These are phyloP conservation scores for Rambutsinella grinnellia DNA, from an alignment of 2,888 invertebrate genomes.

Conservation along the genomic window DNA sequence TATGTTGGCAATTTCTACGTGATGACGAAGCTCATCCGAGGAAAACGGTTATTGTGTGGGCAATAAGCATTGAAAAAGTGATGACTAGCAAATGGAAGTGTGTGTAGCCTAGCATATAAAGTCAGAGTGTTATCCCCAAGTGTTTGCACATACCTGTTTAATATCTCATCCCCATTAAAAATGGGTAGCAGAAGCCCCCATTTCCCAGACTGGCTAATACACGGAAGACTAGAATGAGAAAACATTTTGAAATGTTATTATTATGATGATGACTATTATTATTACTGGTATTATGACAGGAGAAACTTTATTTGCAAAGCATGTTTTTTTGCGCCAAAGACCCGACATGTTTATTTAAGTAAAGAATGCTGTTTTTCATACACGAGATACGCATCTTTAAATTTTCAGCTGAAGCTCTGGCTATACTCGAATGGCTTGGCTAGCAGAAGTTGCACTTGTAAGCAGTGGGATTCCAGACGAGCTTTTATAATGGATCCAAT, in stretches of 20 bases:
- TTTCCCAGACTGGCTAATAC: too few species aligned
- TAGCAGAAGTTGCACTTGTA: too few species aligned
- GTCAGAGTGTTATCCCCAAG: too few species aligned
- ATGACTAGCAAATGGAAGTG: neutral
- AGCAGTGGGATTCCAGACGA: too few species aligned
- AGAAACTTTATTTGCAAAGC: neutral
- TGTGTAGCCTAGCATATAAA: too few species aligned
- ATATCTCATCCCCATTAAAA: too few species aligned
- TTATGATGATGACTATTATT: neutral
- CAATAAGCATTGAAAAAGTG: neutral
- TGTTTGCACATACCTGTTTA: too few species aligned
- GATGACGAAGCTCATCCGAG: neutral
- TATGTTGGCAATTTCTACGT: neutral
- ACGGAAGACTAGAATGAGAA: neutral
- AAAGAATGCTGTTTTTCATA: neutral
- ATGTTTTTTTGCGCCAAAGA: neutral
- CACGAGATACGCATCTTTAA: too few species aligned
- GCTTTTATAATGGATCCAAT: too few species aligned
- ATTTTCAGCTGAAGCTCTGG: too few species aligned
- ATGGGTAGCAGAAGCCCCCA: too few species aligned
- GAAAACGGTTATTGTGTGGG: neutral
- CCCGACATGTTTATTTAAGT: neutral
- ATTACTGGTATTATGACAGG: neutral
- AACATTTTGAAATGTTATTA: neutral
- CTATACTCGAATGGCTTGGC: too few species aligned